phyloP scores from a whole-genome alignment of 2,113 vertebrate species.

The Genyomyrus donnyi region DNA sequence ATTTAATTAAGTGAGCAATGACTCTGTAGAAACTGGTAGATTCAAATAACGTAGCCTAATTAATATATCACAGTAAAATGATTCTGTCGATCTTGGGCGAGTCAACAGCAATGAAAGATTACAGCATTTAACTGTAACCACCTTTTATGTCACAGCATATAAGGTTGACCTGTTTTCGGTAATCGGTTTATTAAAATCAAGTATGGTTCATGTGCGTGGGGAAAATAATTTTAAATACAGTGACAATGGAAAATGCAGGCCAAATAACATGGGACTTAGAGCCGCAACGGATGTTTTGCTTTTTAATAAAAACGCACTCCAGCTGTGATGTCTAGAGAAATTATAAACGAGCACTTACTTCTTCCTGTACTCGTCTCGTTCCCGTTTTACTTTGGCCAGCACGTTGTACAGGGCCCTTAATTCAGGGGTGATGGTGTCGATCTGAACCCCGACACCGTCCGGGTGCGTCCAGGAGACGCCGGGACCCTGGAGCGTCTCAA shows the following conservation, averaged over 20 bases:
- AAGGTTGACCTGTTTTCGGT: background rate
- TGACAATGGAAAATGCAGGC: background rate
- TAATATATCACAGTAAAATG: background rate
- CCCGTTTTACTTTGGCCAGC: conserved; percentile 66
- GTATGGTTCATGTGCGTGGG: background rate
- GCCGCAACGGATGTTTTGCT: background rate
- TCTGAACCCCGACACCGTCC: conserved; percentile 66
- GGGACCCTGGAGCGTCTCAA: conserved; percentile 57
- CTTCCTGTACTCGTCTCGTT: conserved; percentile 65
- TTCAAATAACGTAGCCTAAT: background rate
- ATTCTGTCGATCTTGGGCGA: background rate
- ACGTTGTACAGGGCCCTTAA: conserved; percentile 70
- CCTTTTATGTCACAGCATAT: background rate
- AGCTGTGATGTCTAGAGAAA: background rate
- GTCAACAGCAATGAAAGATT: background rate
- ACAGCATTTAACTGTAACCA: background rate
- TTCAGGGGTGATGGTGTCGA: conserved; percentile 71
- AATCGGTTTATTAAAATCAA: background rate
- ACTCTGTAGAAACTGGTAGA: background rate
- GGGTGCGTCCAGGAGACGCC: conserved; percentile 57
- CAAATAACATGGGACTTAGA: background rate
- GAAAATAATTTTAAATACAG: background rate
- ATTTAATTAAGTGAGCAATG: background rate
- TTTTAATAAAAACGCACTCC: background rate
- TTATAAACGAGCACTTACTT: conserved; percentile 45